Evolutionary conservation across 2,797 vertebrate species (phyloP).

Genomic region (Cephalopachus bancanus): DNA sequence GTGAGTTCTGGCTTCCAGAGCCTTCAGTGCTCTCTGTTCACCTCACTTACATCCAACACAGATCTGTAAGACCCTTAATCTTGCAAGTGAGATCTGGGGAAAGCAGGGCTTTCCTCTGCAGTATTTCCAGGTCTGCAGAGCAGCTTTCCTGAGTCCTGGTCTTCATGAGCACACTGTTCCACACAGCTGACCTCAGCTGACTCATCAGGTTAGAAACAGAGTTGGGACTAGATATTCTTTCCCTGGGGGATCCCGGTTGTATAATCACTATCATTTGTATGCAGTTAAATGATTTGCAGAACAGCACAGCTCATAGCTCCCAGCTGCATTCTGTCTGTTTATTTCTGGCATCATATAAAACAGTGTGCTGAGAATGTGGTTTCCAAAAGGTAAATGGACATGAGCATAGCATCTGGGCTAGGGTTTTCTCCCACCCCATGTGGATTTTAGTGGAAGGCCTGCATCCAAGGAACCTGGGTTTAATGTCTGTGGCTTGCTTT

Average conservation of each 20-base stretch:
- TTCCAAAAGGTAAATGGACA: conserved; percentile 54
- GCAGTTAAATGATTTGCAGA: conserved; percentile 73
- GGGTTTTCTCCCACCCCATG: background rate
- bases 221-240: conserved; percentile 71
- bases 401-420: background rate
- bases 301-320: conserved; percentile 59
- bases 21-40: background rate
- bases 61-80: background rate
- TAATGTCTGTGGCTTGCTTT: background rate
- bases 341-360: conserved; percentile 70
- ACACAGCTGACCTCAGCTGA: conserved; percentile 71
- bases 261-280: conserved; percentile 80
- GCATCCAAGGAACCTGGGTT: background rate
- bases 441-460: background rate
- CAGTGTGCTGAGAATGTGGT: conserved; percentile 2
- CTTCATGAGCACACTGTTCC: conserved; percentile 28
- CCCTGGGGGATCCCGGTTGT: conserved; percentile 69
- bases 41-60: background rate
- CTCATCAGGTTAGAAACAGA: conserved; percentile 70
- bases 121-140: background rate
- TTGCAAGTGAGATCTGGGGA: background rate
- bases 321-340: conserved; percentile 71
- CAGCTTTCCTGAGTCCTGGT: conserved; percentile 23
- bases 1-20: background rate
- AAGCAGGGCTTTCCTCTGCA: background rate